These are phyloP conservation scores for Eretmocerus hayati DNA, from an alignment of 2,888 invertebrate genomes.

Conservation along the genomic window DNA sequence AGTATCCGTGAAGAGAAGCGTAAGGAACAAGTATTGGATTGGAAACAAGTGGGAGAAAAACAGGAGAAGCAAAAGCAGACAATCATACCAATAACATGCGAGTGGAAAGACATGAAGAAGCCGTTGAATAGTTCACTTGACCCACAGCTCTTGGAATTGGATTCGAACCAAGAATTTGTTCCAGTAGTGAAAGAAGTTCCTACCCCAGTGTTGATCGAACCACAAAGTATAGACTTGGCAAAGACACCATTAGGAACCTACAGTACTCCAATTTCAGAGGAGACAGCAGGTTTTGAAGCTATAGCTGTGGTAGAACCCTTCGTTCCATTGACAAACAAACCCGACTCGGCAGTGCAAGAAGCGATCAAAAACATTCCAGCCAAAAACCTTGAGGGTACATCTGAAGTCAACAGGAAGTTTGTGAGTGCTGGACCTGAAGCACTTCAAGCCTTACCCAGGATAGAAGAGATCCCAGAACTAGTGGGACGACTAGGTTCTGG, in stretches of 20 bases:
- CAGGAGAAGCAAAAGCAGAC: constrained; percentile 50
- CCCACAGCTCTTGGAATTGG: constrained; percentile 25
- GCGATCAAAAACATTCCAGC: constrained; percentile 53
- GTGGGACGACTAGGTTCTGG: constrained; percentile 52
- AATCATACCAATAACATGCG: too few species aligned
- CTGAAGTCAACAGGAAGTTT: constrained; percentile 57
- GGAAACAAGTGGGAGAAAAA: constrained; percentile 52
- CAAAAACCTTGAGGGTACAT: constrained; percentile 55
- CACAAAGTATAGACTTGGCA: constrained; percentile 51
- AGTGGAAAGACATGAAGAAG: constrained; percentile 50
- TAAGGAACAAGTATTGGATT: constrained; percentile 39
- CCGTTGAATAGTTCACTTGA: constrained; percentile 60
- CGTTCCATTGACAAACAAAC: constrained; percentile 52
- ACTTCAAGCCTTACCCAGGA: constrained; percentile 54
- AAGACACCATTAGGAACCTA: constrained; percentile 33
- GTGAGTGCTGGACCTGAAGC: constrained; percentile 49
- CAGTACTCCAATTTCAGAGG: constrained; percentile 49
- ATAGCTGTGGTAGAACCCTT: constrained; percentile 59
- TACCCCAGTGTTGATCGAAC: constrained; percentile 49
- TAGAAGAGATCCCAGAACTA: constrained; percentile 59
- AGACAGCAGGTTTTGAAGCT: constrained; percentile 54
- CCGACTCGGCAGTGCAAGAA: constrained; percentile 47
- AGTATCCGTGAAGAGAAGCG: constrained; percentile 37
- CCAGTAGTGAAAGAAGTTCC: constrained; percentile 53
- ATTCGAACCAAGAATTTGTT: too few species aligned